Base-by-base conservation (phyloP, 2,888 invertebrate species). In the Lingula anatina region DNA sequence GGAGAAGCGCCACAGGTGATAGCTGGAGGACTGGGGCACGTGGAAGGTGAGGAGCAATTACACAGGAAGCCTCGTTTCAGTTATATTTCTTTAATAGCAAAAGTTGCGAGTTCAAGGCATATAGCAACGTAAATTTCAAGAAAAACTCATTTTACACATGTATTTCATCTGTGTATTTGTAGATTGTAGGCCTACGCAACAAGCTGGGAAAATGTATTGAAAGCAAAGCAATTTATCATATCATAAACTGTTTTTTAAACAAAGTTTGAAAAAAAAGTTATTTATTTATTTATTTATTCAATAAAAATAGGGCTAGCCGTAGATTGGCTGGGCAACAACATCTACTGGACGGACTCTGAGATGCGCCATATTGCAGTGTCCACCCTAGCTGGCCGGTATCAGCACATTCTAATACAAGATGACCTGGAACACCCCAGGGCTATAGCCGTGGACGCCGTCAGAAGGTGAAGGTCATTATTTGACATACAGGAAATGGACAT, bases 371-470 rank as follows among this genome's bases (percentile, higher is more conserved):
- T 79, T 31, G 76, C 75, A 51, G 75, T 78, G 46, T 58, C 75
- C n/a, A 64, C 62, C 41, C 60, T 73, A 23, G 72, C 75, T 56
- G 86, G 66, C 0, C 44, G 61, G 24, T 85, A 87, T 83, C 81
- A 91, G 52, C 83, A 85, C 0, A 78, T 90, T 12, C 73, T 93
- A 9, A 82, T 91, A 15, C 88, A 89, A 85, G 84, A 88, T 48
- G 84, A 85, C 44, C 80, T 92, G 31, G 86, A 89, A 57, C 87
- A 87, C 62, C 92, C 92, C 0, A 80, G 90, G 46, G 92, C 91
- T 62, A 90, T 93, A 61, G 88, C 88, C 9, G 85, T 92, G 0
- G 87, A 91, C 79, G 90, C 92, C 2, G 58, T 61, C 62, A 85
- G 89, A 57, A 70, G 67, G 65, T 65, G 52, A 42, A 53, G 35